Evolutionary conservation across 2,797 vertebrate genomes (phyloP), one percentile per base, ranked within the genome.

Genomic region (Diglossa cyanea): DNA sequence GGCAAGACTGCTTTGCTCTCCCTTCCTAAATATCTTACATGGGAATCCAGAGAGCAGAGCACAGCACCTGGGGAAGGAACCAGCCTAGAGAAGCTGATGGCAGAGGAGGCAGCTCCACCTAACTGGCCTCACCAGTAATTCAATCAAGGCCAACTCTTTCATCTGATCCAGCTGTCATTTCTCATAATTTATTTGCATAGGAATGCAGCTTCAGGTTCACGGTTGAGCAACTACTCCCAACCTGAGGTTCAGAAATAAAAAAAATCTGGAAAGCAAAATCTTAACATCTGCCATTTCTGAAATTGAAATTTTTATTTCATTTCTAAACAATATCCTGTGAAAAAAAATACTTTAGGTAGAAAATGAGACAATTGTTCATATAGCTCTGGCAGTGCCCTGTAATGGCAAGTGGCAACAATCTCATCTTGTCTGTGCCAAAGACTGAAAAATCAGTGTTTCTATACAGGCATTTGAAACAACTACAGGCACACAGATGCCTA

Each of bases 51-150:
- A 62, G 63, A 82, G 35, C 24, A 35, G 13, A 84, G 53, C 53
- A 8, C 55, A 78, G 42, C n/a, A 13, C 10, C 1, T 40, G 14
- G 17, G n/a, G 31, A 44, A 84, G 60, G 55, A 65, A 35, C 18
- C 23, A 39, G 39, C 42, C 58, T 13, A 8, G 42, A 67, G 40
- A 62, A 53, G 23, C 10, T 70, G 55, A 51, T 44, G 67, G 31
- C 42, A 88, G 57, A 71, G 33, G 18, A 25, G 57, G 40, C 13
- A 67, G 65, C 68, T 80, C 50, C 31, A 58, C 28, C 76, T 62
- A 78, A 83, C 66, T 84, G 65, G 57, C 83, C 55, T 58, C 80
- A 88, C 77, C 86, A 92, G 70, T 88, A 86, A 86, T 71, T 90
- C 76, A 28, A 25, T 77, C 48, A 26, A 74, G 75, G n/a, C 7